Evolutionary conservation across 2,113 vertebrate genomes (phyloP).

Genomic region (human (Homo sapiens)): GRCh38 chr11:113332001-113332500

Average conservation of each 20-base stretch:
- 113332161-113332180: neutral
- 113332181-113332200: neutral
- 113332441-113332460: neutral
- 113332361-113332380: rapidly evolving
- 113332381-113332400: neutral
- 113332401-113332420: neutral
- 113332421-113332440: rapidly evolving
- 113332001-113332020: neutral
- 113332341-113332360: rapidly evolving
- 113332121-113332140: neutral
- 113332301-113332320: neutral
- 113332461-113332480: neutral
- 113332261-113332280: neutral
- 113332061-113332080: neutral
- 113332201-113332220: neutral
- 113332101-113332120: neutral
- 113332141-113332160: neutral
- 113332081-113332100: neutral
- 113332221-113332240: neutral
- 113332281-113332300: neutral
- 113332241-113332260: neutral
- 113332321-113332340: neutral
- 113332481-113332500: neutral
- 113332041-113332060: neutral
- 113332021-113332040: neutral